These are phyloP conservation scores for Naso thynnoides DNA, from an alignment of 2,797 vertebrate genomes.

Conservation along the genomic window DNA sequence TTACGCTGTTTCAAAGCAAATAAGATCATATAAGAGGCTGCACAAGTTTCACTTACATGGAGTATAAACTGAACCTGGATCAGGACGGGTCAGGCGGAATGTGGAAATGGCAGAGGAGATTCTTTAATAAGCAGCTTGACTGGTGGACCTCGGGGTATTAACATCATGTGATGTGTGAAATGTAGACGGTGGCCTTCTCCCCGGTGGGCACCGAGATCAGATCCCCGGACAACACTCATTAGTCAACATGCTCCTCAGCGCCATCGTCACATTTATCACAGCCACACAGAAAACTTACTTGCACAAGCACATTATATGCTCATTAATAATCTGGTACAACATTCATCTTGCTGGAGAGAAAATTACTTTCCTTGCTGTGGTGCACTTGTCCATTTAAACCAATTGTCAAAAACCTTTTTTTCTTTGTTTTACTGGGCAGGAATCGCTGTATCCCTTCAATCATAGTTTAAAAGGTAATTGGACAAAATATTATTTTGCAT, in stretches of 20 bases:
- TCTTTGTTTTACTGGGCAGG: conserved; percentile 87
- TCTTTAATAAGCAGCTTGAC: conserved; percentile 70
- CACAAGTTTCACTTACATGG: conserved; percentile 16
- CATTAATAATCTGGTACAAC: conserved; percentile 91
- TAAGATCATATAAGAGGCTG: neutral
- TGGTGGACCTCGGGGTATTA: conserved; percentile 64
- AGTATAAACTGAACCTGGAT: conserved; percentile 12
- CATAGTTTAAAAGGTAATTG: conserved; percentile 78
- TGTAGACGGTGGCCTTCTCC: conserved; percentile 62
- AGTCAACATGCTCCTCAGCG: conserved; percentile 91
- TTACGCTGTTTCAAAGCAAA: conserved; percentile 28
- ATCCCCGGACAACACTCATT: conserved; percentile 89
- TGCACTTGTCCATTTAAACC: conserved; percentile 94
- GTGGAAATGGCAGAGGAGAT: conserved; percentile 27
- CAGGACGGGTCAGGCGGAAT: conserved; percentile 22
- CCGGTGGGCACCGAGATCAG: conserved; percentile 85
- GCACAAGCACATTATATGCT: conserved; percentile 90
- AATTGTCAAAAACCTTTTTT: conserved; percentile 85
- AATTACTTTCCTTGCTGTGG: conserved; percentile 91
- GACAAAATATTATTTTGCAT: conserved; percentile 59
- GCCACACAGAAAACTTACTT: conserved; percentile 90
- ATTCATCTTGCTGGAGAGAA: conserved; percentile 91
- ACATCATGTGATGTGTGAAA: conserved; percentile 77
- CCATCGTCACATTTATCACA: conserved; percentile 93
- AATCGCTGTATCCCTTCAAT: conserved; percentile 77